Base-by-base conservation (phyloP, 2,888 invertebrate genomes). In the Campoplex capitator region DNA sequence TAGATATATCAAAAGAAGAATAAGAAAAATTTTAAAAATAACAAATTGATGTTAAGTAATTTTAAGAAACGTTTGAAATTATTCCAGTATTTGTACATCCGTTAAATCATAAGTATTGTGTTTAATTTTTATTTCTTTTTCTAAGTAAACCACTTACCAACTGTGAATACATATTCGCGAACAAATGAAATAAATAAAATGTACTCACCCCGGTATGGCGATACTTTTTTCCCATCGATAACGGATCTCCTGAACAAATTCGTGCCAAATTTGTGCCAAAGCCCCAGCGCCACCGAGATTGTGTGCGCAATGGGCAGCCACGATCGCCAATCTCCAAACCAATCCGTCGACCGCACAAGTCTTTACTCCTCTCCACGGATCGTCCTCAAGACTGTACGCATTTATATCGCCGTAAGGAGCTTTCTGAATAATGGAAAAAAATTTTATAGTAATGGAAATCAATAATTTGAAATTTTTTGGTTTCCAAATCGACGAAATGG, bases 231-330 rank as follows among this genome's bases (percentile, higher is more conserved):
- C 99, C 97, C 98, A 98, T 45, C 98, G 95, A 92, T 97, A 97
- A 88, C 99, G 96, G 93, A 99, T 96, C 94, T 99, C 98, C 90
- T 98, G 97, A 0, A 97, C 96, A 92, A 99, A 98, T 93, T 99
- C 98, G 91, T 98, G 97, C 99, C 99, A 99, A 18, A 99, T 94
- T 92, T 99, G 98, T 0, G 98, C 98, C 80, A 98, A 95, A 75
- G 97, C 97, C 71, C 95, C 94, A 0, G 97, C 95, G 7, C 98
- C 97, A 1, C 98, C 98, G 32, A 97, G 96, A 58, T 97, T 97
- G 88, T 97, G 96, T 77, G 97, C 95, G 70, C 97, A 96, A 84
- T 97, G 97, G 32, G 97, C 97, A 88, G 97, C 95, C 45, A 97
- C 95, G 42, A 98, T 96, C 0, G 98, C 96, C 42, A 99, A 94